phyloP scores from a whole-genome alignment of 2,888 invertebrate species.

The Perizoma affinitatum region DNA sequence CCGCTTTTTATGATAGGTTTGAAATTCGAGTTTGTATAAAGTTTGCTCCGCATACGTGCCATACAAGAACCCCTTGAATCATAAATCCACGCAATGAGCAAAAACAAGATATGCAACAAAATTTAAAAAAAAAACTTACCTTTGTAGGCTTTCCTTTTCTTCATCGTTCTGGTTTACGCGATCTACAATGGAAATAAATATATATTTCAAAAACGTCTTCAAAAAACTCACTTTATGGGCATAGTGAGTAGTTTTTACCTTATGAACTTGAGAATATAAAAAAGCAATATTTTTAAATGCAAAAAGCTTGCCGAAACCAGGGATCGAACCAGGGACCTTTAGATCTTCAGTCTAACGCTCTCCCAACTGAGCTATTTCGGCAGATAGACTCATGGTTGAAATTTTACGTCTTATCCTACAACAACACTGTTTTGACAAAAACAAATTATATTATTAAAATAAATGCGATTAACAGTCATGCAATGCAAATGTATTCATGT shows the following conservation, averaged over 20 bases:
- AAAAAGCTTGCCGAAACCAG: constrained; percentile 85
- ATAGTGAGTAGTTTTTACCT: too few relatives aligned
- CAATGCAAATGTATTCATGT: not conserved
- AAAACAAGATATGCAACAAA: too few relatives aligned
- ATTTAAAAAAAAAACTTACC: constrained; percentile 45
- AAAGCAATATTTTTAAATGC: constrained; percentile 12
- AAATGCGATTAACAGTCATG: not conserved
- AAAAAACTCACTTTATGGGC: not conserved
- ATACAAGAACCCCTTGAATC: too few relatives aligned
- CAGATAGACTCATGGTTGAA: constrained; percentile 36
- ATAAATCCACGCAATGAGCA: too few relatives aligned
- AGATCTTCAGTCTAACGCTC: constrained; percentile 88
- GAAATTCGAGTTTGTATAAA: too few relatives aligned
- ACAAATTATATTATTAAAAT: too few relatives aligned
- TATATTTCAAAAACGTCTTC: not conserved
- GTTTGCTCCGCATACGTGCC: too few relatives aligned
- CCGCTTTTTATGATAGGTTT: too few relatives aligned
- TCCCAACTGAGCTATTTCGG: constrained; percentile 88
- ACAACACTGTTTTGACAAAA: not conserved
- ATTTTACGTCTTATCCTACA: constrained; percentile 27
- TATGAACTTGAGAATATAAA: too few relatives aligned
- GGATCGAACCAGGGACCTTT: constrained; percentile 89
- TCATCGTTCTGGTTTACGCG: constrained; percentile 6
- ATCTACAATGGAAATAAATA: constrained; percentile 49
- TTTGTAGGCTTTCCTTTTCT: constrained; percentile 23